Base-by-base conservation (phyloP, 2,113 vertebrate species). In the Blennius ocellaris region DNA sequence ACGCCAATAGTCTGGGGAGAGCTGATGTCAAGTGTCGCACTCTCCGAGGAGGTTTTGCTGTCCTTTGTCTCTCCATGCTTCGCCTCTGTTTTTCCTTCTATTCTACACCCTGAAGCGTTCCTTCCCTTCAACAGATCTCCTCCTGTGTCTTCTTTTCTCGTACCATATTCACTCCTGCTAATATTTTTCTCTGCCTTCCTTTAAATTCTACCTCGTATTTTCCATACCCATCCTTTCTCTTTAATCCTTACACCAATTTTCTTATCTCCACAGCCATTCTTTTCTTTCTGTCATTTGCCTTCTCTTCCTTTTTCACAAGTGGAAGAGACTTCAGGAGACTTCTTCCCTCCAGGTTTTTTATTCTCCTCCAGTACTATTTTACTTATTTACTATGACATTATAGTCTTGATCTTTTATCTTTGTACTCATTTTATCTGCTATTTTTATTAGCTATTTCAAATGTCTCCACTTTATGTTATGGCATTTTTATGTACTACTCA, bases 11-110 rank as follows among this genome's bases (percentile, higher is more conserved):
- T 51, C 54, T 10, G 51, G 14, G 43, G 65, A 50, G 61, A 73
- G 41, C 40, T 16, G 43, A 39, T 60, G 52, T 82, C 69, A 69
- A 69, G 58, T 65, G 53, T 81, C 68, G 65, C 51, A 49, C 15
- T 49, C 21, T 66, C 50, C 70, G 59, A 67, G 11, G 47, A 64
- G 16, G 67, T 5, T 73, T 36, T 51, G 12, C 1, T 30, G 30
- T 67, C 45, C 12, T 47, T 3, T 60, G 12, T 14, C 38, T 36
- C 17, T 37, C 30, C 38, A 8, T 6, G 6, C 10, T 44, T 51
- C 11, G 11, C 14, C 11, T 36, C 6, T 41, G 5, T 7, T 45
- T 12, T 15, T 8, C 36, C 15, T 47, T 40, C 17, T 52, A 5
- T 52, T 10, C 11, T 43, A n/a, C 5, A 17, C 36, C 3, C 30